Evolutionary conservation across 2,888 invertebrate genomes (phyloP).

Genomic region (Heliothis peltigera): DNA sequence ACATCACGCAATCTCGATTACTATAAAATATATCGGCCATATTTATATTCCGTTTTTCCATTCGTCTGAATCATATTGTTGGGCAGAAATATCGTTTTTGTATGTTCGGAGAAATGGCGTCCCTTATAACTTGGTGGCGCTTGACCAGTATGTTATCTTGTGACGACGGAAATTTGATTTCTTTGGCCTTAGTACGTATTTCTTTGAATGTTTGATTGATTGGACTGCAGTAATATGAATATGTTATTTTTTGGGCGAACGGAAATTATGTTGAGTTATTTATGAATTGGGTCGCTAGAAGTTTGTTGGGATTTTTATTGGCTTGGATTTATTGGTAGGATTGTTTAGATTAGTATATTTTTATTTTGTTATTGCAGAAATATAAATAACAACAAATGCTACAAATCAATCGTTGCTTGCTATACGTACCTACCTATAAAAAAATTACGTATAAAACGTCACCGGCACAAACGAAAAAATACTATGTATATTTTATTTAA

Average conservation of each 20-base stretch:
- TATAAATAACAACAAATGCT: too few species aligned
- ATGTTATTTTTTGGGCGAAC: constrained; percentile 15
- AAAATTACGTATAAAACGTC: too few species aligned
- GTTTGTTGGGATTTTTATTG: too few species aligned
- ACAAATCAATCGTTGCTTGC: too few species aligned
- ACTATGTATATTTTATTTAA: too few species aligned
- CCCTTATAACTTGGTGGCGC: constrained; percentile 39
- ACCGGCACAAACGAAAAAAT: too few species aligned
- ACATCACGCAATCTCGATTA: constrained; percentile 38
- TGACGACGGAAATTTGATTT: constrained; percentile 69
- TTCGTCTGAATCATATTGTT: constrained; percentile 42
- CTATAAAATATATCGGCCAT: constrained; percentile 52
- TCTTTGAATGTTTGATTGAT: constrained; percentile 65
- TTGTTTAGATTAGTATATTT: too few species aligned
- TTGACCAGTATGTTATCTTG: constrained; percentile 62
- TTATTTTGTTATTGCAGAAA: too few species aligned
- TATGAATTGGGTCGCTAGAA: not conserved
- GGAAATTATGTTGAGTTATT: constrained; percentile 16
- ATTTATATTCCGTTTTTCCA: constrained; percentile 33
- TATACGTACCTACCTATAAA: too few species aligned
- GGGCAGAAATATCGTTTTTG: constrained; percentile 49
- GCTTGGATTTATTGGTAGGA: too few species aligned
- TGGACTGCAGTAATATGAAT: constrained; percentile 34
- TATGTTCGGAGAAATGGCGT: constrained; percentile 56
- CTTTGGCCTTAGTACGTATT: constrained; percentile 60